phyloP scores from a whole-genome alignment of 2,113 vertebrate genomes.

The Triplophysa tibetana region DNA sequence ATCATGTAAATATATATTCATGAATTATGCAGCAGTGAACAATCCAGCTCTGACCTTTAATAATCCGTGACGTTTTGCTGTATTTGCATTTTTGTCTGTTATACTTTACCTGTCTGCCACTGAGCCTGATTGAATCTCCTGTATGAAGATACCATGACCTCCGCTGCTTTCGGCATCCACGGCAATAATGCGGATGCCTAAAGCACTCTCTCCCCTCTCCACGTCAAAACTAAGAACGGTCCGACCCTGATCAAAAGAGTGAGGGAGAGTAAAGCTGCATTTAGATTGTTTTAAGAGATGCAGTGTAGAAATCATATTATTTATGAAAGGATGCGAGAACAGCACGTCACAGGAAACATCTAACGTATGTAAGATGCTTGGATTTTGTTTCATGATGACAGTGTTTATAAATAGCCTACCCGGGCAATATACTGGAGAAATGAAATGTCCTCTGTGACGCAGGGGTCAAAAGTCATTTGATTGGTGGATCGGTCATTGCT shows the following conservation, averaged over 20 bases:
- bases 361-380: background rate
- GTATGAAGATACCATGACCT: slow-evolving; percentile 83
- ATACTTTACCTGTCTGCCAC: slow-evolving; percentile 76
- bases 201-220: slow-evolving; percentile 72
- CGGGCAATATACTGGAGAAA: slow-evolving; percentile 80
- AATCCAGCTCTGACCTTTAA: background rate
- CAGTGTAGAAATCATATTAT: background rate
- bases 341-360: background rate
- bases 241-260: slow-evolving; percentile 70
- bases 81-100: background rate
- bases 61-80: background rate
- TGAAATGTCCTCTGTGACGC: slow-evolving; percentile 66
- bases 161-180: slow-evolving; percentile 78
- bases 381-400: background rate
- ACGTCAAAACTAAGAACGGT: slow-evolving; percentile 78
- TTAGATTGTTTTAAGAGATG: background rate
- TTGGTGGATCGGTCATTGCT: slow-evolving; percentile 67
- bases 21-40: background rate
- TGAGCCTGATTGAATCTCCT: slow-evolving; percentile 81
- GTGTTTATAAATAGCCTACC: slow-evolving; percentile 61
- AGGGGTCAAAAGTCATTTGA: slow-evolving; percentile 62
- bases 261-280: background rate
- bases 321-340: background rate
- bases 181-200: slow-evolving; percentile 82
- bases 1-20: background rate